Evolutionary conservation across 2,888 invertebrate genomes (phyloP).

Genomic region (Pedicia rivosa): DNA sequence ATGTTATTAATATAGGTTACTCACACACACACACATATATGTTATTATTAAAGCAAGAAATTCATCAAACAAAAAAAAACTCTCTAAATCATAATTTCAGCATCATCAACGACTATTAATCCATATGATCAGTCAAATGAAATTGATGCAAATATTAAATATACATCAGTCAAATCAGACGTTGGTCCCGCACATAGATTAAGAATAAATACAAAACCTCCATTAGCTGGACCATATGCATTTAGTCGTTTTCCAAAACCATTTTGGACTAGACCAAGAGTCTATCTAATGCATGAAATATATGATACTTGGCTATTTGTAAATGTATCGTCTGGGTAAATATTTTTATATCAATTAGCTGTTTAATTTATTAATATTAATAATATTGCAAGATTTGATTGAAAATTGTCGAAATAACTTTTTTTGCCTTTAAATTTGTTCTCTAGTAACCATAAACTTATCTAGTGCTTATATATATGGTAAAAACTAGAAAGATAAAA

Average conservation of each 20-base stretch:
- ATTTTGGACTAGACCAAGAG: constrained; percentile 62
- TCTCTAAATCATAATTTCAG: constrained; percentile 2
- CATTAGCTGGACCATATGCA: constrained; percentile 76
- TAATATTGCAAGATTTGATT: no score
- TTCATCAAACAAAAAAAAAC: no score
- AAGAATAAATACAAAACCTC: constrained; percentile 54
- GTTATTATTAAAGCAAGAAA: no score
- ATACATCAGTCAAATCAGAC: constrained; percentile 22
- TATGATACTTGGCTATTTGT: constrained; percentile 70
- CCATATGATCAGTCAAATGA: constrained; percentile 1
- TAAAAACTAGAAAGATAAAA: no score
- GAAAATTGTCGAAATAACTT: no score
- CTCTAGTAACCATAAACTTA: no score
- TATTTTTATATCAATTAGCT: constrained; percentile 12
- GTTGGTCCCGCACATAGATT: constrained; percentile 31
- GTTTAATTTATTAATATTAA: no score
- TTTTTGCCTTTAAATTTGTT: no score
- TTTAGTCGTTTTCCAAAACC: constrained; percentile 77
- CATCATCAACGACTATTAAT: neutral
- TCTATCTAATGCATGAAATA: constrained; percentile 57
- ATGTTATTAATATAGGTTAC: no score
- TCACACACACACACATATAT: no score
- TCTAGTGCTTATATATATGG: no score
- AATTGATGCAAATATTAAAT: constrained; percentile 3
- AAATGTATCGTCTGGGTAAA: constrained; percentile 64